Conservation (phyloP, 2,797 vertebrate species). For the Enteromius argenteus region DNA sequence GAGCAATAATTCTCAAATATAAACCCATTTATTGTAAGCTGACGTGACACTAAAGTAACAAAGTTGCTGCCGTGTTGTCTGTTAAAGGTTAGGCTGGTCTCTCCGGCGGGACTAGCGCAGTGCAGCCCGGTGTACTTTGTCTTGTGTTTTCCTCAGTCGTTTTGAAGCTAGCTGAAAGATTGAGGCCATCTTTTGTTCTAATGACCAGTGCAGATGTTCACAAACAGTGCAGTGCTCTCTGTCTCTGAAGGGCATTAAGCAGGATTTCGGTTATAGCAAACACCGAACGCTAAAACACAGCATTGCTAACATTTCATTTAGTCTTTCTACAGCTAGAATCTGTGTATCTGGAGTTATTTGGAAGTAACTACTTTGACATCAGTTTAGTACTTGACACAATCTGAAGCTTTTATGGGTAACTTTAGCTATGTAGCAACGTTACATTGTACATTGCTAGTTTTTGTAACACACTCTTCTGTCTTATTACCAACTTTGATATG, state of each 20-base stretch:
- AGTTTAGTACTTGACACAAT: not conserved
- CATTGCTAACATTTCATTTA: not conserved
- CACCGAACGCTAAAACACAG: not conserved
- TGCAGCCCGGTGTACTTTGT: slow-evolving; percentile 68
- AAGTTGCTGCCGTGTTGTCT: slow-evolving; percentile 33
- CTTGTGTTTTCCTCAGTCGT: slow-evolving; percentile 67
- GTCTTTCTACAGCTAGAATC: not conserved
- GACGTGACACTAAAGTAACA: slow-evolving; percentile 44
- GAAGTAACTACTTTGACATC: not conserved
- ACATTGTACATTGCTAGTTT: not conserved
- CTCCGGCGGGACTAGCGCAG: slow-evolving; percentile 63
- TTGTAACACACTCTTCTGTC: not conserved
- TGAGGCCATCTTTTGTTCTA: slow-evolving; percentile 69
- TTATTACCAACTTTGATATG: not conserved
- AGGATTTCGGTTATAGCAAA: slow-evolving; percentile 17
- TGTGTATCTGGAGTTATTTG: too few species aligned
- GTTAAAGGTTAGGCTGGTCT: slow-evolving; percentile 48
- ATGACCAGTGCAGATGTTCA: slow-evolving; percentile 74
- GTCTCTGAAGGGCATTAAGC: slow-evolving; percentile 48
- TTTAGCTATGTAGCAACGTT: not conserved
- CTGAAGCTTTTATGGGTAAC: not conserved
- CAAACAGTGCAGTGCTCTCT: slow-evolving; percentile 57
- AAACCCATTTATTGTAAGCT: slow-evolving; percentile 52
- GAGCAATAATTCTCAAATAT: slow-evolving; percentile 50
- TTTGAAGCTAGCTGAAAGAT: slow-evolving; percentile 73